phyloP scores from a whole-genome alignment of 2,888 invertebrate species.

The Muschampia plurimacula region DNA sequence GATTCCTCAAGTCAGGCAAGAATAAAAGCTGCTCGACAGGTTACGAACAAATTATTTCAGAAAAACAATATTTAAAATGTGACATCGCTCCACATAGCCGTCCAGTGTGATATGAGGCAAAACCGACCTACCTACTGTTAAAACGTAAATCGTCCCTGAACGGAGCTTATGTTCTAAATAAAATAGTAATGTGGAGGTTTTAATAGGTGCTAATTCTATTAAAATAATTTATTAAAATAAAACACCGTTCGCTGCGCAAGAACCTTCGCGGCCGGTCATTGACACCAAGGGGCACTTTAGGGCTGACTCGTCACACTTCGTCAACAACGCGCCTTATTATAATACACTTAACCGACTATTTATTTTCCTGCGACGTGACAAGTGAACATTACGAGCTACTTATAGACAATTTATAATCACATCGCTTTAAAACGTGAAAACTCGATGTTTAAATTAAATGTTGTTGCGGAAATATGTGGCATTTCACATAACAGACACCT shows the following conservation, averaged over 20 bases:
- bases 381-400: constrained; percentile 46
- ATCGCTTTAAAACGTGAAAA: constrained; percentile 40
- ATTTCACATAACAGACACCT: constrained; percentile 32
- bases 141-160: background rate
- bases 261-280: constrained; percentile 78
- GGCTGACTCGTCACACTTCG: constrained; percentile 75
- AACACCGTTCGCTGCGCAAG: constrained; percentile 78
- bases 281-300: constrained; percentile 82
- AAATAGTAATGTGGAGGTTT: constrained; percentile 61
- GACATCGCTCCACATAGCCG: constrained; percentile 4
- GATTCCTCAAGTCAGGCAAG: constrained; percentile 22
- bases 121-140: background rate
- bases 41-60: constrained; percentile 5
- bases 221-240: constrained; percentile 74
- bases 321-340: constrained; percentile 62
- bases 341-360: constrained; percentile 56
- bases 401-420: constrained; percentile 44
- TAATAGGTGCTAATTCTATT: constrained; percentile 69
- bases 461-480: constrained; percentile 42
- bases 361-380: constrained; percentile 55
- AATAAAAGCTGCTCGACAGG: constrained; percentile 48
- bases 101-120: background rate
- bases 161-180: constrained; percentile 7
- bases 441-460: constrained; percentile 43
- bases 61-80: background rate